Percentiles rank a stretch among this genome's conserved stretches.
Conservation (phyloP, 1,140 invertebrate genomes). For the Bombus confusus region DNA sequence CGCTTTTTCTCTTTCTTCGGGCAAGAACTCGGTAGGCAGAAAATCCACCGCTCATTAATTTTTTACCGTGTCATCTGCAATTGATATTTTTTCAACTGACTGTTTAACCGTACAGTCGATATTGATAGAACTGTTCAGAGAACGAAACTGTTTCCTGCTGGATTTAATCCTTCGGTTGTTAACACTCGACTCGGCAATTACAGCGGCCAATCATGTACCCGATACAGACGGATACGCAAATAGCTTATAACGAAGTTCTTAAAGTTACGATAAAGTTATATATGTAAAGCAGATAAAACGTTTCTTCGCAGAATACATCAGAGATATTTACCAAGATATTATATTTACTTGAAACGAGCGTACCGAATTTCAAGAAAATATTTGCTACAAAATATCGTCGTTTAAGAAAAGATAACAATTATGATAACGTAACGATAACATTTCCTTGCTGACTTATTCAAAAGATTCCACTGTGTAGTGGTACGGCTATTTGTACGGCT, state of each 20-base stretch:
- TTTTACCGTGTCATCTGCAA: constrained; percentile 44
- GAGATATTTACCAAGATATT: too few species aligned
- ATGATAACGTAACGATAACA: neutral
- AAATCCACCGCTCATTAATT: constrained; percentile 56
- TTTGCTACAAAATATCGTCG: neutral
- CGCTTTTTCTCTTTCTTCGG: neutral
- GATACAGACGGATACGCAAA: neutral
- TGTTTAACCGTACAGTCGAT: neutral
- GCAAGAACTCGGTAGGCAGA: constrained; percentile 21
- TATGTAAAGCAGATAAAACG: fast-evolving
- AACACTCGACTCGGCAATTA: neutral
- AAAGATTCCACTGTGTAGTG: neutral
- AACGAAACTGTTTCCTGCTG: neutral
- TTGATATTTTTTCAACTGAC: constrained; percentile 31
- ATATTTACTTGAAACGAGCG: too few species aligned
- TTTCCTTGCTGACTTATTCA: neutral
- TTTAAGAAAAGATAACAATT: neutral
- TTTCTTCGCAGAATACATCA: too few species aligned
- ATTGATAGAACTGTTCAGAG: neutral
- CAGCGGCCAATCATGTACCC: neutral
- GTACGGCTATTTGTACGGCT: constrained; percentile 15
- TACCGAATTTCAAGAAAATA: too few species aligned
- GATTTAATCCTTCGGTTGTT: neutral
- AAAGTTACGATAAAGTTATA: too few species aligned
- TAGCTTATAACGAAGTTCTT: neutral